phyloP scores from a whole-genome alignment of 2,113 vertebrate species.

The Tichodroma muraria region DNA sequence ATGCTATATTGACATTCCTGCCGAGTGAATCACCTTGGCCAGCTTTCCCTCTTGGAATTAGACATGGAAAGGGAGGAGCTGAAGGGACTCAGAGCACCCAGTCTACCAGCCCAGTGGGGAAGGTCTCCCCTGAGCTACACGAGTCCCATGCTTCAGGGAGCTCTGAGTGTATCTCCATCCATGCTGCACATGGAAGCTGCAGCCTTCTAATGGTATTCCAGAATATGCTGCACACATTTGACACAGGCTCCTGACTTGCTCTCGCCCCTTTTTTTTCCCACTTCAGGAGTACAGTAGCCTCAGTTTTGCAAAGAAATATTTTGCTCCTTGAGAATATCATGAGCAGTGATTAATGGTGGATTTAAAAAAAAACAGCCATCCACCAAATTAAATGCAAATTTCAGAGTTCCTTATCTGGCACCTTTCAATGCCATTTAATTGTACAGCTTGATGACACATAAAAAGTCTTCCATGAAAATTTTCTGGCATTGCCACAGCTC shows the following conservation, averaged over 20 bases:
- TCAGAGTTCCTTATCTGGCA: background rate
- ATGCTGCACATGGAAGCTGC: background rate
- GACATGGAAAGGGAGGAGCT: background rate
- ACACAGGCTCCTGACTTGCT: background rate
- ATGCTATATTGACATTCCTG: background rate
- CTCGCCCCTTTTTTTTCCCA: no score
- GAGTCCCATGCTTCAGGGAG: accelerated
- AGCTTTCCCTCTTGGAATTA: background rate
- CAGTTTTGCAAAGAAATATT: background rate
- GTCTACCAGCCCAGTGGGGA: accelerated
- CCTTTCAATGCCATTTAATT: background rate
- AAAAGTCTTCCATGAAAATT: background rate
- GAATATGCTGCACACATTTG: background rate
- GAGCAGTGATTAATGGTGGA: background rate
- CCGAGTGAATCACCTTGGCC: accelerated
- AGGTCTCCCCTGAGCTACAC: background rate
- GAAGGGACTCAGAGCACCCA: background rate
- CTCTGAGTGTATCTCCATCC: background rate
- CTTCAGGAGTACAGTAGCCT: background rate
- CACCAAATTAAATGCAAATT: background rate
- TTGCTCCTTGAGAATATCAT: background rate
- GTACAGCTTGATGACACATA: background rate
- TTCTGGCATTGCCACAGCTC: background rate
- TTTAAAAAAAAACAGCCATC: background rate
- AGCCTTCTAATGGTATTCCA: background rate